A percentile compares a stretch with the other conserved stretches of the same genome.
Evolutionary conservation across 92 coral and sea anemone genomes (phyloP).

Genomic region (Zoanthus solanderi): DNA sequence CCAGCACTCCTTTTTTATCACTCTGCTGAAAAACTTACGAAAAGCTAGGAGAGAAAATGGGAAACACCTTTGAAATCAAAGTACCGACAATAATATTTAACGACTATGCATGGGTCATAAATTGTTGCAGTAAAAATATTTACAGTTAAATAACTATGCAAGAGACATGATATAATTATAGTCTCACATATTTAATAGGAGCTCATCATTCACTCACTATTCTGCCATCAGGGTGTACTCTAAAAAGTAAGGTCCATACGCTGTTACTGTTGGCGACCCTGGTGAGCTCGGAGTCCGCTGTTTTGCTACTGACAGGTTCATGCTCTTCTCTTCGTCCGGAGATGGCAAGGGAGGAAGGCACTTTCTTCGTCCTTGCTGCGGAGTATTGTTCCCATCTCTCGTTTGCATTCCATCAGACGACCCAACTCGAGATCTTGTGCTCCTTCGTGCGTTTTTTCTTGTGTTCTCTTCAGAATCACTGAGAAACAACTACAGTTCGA

Average conservation of each 20-base stretch:
- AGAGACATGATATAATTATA: too few species aligned
- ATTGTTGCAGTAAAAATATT: too few species aligned
- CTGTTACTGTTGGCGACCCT: slow-evolving; percentile 74
- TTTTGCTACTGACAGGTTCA: slow-evolving; percentile 92
- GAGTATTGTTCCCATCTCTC: slow-evolving; percentile 36
- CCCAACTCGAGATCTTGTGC: slow-evolving; percentile 26
- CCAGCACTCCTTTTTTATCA: too few species aligned
- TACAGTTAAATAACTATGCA: too few species aligned
- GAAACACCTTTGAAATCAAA: too few species aligned
- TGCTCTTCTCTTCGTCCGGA: slow-evolving; percentile 94
- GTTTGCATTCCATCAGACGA: slow-evolving; percentile 69
- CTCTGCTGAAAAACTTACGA: too few species aligned
- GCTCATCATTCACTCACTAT: slow-evolving; percentile 73
- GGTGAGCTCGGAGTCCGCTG: slow-evolving; percentile 82
- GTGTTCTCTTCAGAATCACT: slow-evolving; percentile 77
- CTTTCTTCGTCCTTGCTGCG: slow-evolving; percentile 71
- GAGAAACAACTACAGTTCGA: slow-evolving; percentile 69
- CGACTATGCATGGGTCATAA: too few species aligned
- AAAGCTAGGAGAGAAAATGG: too few species aligned
- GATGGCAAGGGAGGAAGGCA: slow-evolving; percentile 91
- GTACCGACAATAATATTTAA: too few species aligned
- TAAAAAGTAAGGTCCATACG: slow-evolving; percentile 97
- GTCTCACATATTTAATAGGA: not conserved
- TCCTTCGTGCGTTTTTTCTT: slow-evolving; percentile 43
- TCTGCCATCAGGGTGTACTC: slow-evolving; percentile 98